Base-by-base conservation (phyloP, 2,113 vertebrate genomes). In the Seriola quinqueradiata region DNA sequence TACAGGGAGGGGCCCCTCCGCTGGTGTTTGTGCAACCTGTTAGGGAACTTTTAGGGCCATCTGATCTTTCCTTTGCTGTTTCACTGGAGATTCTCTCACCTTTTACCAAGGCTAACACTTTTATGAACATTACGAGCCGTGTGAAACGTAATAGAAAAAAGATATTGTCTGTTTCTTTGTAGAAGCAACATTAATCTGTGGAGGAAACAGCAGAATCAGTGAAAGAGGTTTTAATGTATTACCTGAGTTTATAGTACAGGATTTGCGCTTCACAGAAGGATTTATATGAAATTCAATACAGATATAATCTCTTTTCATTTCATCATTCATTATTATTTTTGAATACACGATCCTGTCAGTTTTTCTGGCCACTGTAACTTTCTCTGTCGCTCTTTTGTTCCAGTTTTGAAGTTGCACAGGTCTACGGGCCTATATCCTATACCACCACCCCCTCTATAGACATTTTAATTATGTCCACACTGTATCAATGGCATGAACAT, bases 1-100 rank as follows among this genome's bases (percentile, higher is more conserved):
- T 82, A 61, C 93, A 95, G 94, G 95, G 95, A 95, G 94, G 94
- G 93, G 95, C 94, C 85, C 83, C 88, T 87, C 79, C 3, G 52
- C 90, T 89, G 86, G 79, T 92, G 93, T 94, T 92, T 92, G 90
- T 92, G 83, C 93, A 95, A 95, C 95, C 94, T 95, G 95, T 95
- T 92, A 72, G 94, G 93, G 93, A 95, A 94, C 94, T 95, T 95
- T 92, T 87, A 87, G 83, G 93, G 92, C 94, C 93, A 92, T 90
- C 83, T 73, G 90, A 94, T 93, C 90, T 86, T 84, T 90, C 82
- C 66, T 88, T 79, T n/a, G 63, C 73, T 82, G 71, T 81, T 71
- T 75, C 77, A 40, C 69, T 77, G 75, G 75, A 82, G 85, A 90
- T 81, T 79, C 82, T 80, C 86, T 74, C 83, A 88, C 83, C 90